Percentiles rank a stretch among this genome's conserved stretches.
These are phyloP conservation scores for Heliocidaris tuberculata DNA, from an alignment of 35 echinoderm and acorn worm species.

Conservation along the genomic window DNA sequence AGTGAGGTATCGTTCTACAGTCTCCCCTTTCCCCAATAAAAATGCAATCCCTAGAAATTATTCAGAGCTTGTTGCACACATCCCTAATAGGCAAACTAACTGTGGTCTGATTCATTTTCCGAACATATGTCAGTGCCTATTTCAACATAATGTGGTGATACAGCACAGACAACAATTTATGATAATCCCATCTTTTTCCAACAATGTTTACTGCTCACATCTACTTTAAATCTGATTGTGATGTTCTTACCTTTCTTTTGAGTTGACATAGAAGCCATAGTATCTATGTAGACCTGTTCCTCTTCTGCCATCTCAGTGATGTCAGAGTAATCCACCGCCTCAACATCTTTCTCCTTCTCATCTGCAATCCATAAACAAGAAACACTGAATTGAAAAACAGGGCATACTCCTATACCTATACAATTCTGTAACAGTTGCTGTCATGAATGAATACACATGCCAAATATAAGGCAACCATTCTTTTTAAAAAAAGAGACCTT, in stretches of 20 bases:
- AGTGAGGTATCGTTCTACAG: too few relatives aligned
- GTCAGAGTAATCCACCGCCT: constrained; percentile 92
- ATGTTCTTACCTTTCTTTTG: constrained; percentile 38
- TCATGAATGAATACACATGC: too few relatives aligned
- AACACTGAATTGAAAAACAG: neutral
- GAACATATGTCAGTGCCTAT: too few relatives aligned
- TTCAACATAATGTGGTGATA: neutral
- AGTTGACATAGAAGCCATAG: constrained; percentile 42
- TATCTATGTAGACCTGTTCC: constrained; percentile 58
- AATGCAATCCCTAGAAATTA: too few relatives aligned
- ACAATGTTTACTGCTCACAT: neutral
- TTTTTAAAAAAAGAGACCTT: too few relatives aligned
- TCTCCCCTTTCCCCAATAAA: too few relatives aligned
- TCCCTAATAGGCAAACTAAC: too few relatives aligned
- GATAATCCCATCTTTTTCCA: neutral
- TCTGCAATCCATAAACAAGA: neutral
- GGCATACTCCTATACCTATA: neutral
- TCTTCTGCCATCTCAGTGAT: constrained; percentile 93
- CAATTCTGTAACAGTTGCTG: too few relatives aligned
- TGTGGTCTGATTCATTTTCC: too few relatives aligned
- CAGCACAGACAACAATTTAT: neutral
- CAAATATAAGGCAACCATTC: too few relatives aligned
- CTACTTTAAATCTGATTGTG: neutral
- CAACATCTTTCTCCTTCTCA: constrained; percentile 54
- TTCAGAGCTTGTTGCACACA: too few relatives aligned